Conservation (phyloP, 37 sponge, comb jelly and placozoan genomes). For the Spongilla lacustris region DNA sequence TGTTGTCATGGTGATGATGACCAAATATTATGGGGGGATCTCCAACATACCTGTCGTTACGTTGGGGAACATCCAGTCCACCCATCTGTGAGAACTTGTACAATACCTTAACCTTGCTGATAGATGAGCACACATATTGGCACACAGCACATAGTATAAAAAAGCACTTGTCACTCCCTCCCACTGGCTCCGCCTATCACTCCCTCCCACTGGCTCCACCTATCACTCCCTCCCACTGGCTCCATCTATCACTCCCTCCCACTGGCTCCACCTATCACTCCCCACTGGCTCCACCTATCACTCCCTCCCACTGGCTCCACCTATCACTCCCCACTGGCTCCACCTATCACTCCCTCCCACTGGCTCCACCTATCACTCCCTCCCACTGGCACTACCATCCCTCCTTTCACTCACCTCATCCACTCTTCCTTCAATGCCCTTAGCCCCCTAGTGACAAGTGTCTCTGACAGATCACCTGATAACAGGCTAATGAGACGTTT, state of each 20-base stretch:
- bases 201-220: background rate
- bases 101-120: constrained; percentile 72
- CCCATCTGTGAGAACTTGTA: constrained; percentile 77
- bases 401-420: constrained; percentile 71
- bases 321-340: too few relatives aligned
- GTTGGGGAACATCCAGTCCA: constrained; percentile 43
- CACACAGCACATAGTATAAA: background rate
- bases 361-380: too few relatives aligned
- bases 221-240: too few relatives aligned
- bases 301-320: background rate
- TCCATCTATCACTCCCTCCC: too few relatives aligned
- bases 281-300: background rate
- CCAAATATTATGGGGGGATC: background rate
- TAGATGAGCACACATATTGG: background rate
- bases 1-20: background rate
- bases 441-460: constrained; percentile 41
- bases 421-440: constrained; percentile 70
- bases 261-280: too few relatives aligned
- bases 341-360: too few relatives aligned
- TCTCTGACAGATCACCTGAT: constrained; percentile 52
- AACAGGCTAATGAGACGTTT: constrained; percentile 43
- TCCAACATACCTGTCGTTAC: constrained; percentile 29
- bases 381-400: too few relatives aligned
- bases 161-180: too few relatives aligned
- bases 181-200: background rate